Percentiles rank a stretch among this genome's conserved stretches.
phyloP scores from a whole-genome alignment of 2,888 invertebrate genomes.

The Chalcis sispes region DNA sequence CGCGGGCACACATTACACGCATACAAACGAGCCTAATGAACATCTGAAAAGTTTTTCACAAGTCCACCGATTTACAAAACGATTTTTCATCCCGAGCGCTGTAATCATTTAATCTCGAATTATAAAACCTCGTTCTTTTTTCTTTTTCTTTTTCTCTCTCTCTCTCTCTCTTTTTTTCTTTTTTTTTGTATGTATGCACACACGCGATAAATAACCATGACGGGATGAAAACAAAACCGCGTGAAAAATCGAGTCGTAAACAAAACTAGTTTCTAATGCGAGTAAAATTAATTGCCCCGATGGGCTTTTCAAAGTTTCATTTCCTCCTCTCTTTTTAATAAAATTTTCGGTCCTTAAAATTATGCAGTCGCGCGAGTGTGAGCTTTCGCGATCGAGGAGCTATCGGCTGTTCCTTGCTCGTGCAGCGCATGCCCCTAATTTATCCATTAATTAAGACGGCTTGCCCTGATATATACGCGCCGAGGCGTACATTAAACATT shows the following conservation, averaged over 20 bases:
- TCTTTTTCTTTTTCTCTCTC: not conserved
- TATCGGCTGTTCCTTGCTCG: not conserved
- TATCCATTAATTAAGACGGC: conserved; percentile 38
- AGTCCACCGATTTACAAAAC: conserved; percentile 17
- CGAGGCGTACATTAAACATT: conserved; percentile 2
- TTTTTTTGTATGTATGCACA: not conserved
- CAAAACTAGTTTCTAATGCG: conserved; percentile 15
- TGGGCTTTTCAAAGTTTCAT: not conserved
- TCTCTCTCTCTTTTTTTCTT: not conserved
- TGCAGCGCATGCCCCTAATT: conserved; percentile 20
- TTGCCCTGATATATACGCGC: not conserved
- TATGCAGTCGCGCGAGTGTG: not conserved
- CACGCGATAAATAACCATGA: not conserved
- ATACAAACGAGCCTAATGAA: conserved; percentile 27
- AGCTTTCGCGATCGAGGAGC: not conserved
- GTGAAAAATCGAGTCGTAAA: conserved; percentile 30
- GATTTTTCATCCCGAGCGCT: conserved; percentile 14
- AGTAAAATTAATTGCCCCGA: not conserved
- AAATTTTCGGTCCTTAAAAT: not conserved
- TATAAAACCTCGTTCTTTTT: conserved; percentile 5
- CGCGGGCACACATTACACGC: not conserved
- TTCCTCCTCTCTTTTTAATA: not conserved
- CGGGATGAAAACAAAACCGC: conserved; percentile 22
- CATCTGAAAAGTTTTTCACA: conserved; percentile 31
- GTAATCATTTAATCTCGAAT: conserved; percentile 34